These are phyloP conservation scores for Microtus ochrogaster DNA, from an alignment of 2,113 vertebrate genomes.

Conservation along the genomic window DNA sequence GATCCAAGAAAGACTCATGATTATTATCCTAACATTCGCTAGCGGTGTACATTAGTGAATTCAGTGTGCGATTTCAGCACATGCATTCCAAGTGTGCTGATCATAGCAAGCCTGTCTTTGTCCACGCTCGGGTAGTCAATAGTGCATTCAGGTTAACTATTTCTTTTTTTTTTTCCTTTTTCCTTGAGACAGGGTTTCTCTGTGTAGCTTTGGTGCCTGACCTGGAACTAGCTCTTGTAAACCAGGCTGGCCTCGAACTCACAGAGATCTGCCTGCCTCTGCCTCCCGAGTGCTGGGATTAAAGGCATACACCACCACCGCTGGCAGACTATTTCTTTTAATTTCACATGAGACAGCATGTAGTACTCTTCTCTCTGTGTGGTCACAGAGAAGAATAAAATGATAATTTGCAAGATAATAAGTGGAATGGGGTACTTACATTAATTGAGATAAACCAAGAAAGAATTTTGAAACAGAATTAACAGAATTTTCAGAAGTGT, in stretches of 20 bases:
- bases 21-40: neutral
- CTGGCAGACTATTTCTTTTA: neutral
- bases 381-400: neutral
- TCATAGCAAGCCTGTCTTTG: neutral
- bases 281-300: no score
- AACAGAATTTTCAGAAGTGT: neutral
- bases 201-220: no score
- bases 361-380: neutral
- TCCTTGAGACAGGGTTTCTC: no score
- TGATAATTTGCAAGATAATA: neutral
- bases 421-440: neutral
- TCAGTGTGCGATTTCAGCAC: neutral
- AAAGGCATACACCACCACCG: no score
- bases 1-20: neutral
- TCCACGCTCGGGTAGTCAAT: neutral
- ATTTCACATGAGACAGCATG: neutral
- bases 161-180: neutral
- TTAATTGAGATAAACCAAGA: neutral
- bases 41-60: neutral
- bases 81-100: neutral
- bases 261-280: no score
- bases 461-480: constrained; percentile 29
- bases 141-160: neutral
- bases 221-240: no score
- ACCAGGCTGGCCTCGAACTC: no score